A percentile compares a stretch with the other conserved stretches of the same genome.
Conservation (phyloP, 1,140 invertebrate species). For the Elymnias hypermnestra region DNA sequence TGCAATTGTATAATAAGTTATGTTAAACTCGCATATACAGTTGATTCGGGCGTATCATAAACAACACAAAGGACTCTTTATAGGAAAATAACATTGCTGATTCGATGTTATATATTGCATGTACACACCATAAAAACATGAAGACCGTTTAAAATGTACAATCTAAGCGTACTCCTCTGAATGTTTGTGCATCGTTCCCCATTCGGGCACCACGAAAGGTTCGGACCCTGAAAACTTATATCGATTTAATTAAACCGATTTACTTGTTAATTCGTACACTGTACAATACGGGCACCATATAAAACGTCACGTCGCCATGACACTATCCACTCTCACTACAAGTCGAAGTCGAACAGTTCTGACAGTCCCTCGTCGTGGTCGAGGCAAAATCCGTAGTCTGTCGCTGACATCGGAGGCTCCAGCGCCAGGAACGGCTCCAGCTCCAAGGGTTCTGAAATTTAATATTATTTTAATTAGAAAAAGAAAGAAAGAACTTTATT, state of each 20-base stretch:
- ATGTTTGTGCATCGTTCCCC: constrained; percentile 19
- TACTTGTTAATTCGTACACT: constrained; percentile 10
- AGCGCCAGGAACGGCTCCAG: constrained; percentile 85
- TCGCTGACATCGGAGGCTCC: constrained; percentile 87
- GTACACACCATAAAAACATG: constrained; percentile 9
- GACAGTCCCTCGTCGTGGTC: constrained; percentile 88
- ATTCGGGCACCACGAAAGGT: neutral
- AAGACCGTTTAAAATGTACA: constrained; percentile 19
- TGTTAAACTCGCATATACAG: constrained; percentile 1
- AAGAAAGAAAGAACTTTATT: too few species aligned
- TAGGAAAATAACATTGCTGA: constrained; percentile 13
- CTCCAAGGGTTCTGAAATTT: constrained; percentile 58
- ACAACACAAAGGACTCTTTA: neutral
- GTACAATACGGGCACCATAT: constrained; percentile 11
- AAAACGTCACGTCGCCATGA: constrained; percentile 12
- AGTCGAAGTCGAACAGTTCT: constrained; percentile 90
- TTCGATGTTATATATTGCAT: constrained; percentile 26
- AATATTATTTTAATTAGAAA: too few species aligned
- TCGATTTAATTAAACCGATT: too few species aligned
- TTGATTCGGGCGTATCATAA: neutral
- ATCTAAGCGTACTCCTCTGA: constrained; percentile 19
- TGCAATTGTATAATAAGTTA: too few species aligned
- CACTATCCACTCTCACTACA: constrained; percentile 33
- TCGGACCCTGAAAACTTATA: too few species aligned
- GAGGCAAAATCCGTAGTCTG: constrained; percentile 90